Conservation (phyloP, 2,113 vertebrate species). For the Aspidoscelis tigris region DNA sequence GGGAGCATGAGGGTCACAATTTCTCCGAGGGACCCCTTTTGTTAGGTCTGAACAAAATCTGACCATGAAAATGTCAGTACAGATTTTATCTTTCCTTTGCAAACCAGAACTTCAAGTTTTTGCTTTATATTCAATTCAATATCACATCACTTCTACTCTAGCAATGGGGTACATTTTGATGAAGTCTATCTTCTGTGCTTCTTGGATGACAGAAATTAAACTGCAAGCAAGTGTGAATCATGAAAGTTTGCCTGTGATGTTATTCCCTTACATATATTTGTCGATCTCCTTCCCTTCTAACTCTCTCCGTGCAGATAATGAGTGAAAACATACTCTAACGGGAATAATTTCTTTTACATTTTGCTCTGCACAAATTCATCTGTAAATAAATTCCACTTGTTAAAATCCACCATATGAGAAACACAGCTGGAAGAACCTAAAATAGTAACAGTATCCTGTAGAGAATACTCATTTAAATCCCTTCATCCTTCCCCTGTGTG, state of each 20-base stretch:
- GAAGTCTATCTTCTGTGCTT: no score
- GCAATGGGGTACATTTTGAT: no score
- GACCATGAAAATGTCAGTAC: no score
- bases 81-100: no score
- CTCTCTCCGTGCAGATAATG: background rate
- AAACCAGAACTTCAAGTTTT: no score
- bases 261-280: background rate
- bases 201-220: no score
- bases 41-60: no score
- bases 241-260: background rate
- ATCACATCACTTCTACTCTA: no score
- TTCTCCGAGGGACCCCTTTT: no score
- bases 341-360: background rate
- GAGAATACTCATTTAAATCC: constrained; percentile 31
- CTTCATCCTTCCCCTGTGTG: background rate
- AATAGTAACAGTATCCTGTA: constrained; percentile 20
- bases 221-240: background rate
- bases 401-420: constrained; percentile 17
- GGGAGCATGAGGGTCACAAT: no score
- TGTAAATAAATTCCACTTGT: constrained; percentile 28
- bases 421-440: constrained; percentile 20
- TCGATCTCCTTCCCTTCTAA: no score
- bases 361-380: background rate
- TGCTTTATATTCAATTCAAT: no score
- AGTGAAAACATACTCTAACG: background rate